A percentile compares a stretch with the other conserved stretches of the same genome.
These are phyloP conservation scores for Tenrec ecaudatus DNA, from an alignment of 2,113 vertebrate species.

Conservation along the genomic window DNA sequence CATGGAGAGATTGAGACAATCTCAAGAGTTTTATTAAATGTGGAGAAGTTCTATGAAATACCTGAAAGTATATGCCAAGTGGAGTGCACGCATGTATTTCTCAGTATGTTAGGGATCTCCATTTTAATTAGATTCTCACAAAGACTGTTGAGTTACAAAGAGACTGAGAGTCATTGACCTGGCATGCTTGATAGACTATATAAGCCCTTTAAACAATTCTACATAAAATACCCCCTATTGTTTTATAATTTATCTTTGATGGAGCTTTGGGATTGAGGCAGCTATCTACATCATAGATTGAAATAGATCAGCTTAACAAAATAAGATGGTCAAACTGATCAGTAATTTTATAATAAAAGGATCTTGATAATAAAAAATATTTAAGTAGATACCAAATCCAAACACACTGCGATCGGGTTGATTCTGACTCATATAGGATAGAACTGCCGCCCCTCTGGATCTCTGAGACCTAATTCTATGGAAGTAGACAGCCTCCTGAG, in stretches of 20 bases:
- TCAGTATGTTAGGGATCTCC: too few species aligned
- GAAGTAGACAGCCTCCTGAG: too few species aligned
- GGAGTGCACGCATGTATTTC: too few species aligned
- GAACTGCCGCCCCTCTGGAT: too few species aligned
- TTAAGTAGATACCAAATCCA: background rate
- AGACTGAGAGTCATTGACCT: background rate
- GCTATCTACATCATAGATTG: background rate
- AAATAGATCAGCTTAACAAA: background rate
- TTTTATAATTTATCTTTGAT: conserved; percentile 30
- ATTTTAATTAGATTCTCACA: too few species aligned
- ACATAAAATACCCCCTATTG: background rate
- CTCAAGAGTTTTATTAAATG: too few species aligned
- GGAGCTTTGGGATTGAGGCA: conserved; percentile 21
- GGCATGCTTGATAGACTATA: background rate
- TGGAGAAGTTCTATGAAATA: too few species aligned
- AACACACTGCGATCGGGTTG: too few species aligned
- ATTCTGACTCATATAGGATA: too few species aligned
- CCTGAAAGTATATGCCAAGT: too few species aligned
- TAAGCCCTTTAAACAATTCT: background rate
- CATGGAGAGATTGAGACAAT: too few species aligned
- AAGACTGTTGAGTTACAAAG: background rate
- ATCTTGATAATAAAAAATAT: background rate
- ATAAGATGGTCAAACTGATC: background rate
- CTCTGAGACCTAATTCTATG: too few species aligned
- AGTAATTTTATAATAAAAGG: background rate